Evolutionary conservation across 1,140 invertebrate genomes (phyloP).

Genomic region (Drosophila kikkawai): DNA sequence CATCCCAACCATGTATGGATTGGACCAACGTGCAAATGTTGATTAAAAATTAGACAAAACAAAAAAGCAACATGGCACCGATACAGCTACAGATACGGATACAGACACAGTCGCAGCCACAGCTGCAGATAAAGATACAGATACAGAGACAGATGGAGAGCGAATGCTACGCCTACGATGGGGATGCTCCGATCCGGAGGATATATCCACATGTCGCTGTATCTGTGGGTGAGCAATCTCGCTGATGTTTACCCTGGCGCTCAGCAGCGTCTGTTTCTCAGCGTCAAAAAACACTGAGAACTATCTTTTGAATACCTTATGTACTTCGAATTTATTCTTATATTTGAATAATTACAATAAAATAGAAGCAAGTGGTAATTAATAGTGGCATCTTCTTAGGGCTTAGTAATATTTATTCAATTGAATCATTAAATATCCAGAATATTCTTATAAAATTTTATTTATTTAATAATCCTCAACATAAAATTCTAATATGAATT

Average conservation of each 20-base stretch:
- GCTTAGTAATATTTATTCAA: no score
- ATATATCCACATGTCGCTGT: conserved; percentile 40
- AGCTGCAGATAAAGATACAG: conserved; percentile 33
- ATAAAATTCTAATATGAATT: not conserved
- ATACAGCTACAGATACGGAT: conserved; percentile 13
- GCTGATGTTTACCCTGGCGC: conserved; percentile 71
- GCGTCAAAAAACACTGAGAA: conserved; percentile 19
- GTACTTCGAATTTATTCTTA: not conserved
- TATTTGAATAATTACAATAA: not conserved
- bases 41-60: conserved; percentile 83
- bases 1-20: conserved; percentile 80
- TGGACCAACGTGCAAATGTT: conserved; percentile 82
- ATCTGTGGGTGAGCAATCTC: conserved; percentile 57
- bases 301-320: not conserved
- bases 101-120: conserved; percentile 14
- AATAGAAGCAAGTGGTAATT: no score
- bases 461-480: not conserved
- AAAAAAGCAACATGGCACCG: conserved; percentile 47
- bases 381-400: not conserved
- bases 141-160: conserved; percentile 34
- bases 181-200: conserved; percentile 66
- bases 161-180: conserved; percentile 64
- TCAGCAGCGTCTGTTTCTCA: conserved; percentile 41
- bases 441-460: not conserved
- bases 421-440: not conserved